A percentile compares a stretch with the other conserved stretches of the same genome.
Conservation (phyloP, 2,113 vertebrate species). For the Bungarus multicinctus region DNA sequence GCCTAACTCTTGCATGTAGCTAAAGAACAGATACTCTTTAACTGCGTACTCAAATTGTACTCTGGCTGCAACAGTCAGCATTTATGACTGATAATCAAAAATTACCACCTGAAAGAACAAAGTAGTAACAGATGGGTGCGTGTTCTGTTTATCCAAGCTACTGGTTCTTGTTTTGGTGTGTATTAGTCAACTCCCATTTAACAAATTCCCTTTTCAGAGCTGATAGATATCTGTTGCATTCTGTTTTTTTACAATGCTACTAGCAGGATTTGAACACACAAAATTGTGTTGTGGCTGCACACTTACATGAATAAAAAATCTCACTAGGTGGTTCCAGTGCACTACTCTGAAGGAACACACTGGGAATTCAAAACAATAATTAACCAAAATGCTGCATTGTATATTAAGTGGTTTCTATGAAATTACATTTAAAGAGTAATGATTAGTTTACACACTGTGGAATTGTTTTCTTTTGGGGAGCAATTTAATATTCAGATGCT, state of each 20-base stretch:
- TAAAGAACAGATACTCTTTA: not conserved
- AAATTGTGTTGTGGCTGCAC: constrained; percentile 12
- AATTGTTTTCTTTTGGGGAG: constrained; percentile 58
- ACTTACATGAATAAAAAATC: constrained; percentile 32
- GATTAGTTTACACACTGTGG: constrained; percentile 65
- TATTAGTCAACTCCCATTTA: not conserved
- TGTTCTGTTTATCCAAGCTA: not conserved
- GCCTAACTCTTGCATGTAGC: not conserved
- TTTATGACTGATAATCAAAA: not conserved
- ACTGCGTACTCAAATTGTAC: accelerated
- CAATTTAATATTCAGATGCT: constrained; percentile 41
- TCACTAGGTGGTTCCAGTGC: constrained; percentile 38
- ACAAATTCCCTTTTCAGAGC: constrained; percentile 6
- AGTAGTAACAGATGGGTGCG: not conserved
- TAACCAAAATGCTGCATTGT: constrained; percentile 51
- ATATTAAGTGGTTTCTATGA: constrained; percentile 68
- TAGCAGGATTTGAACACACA: constrained; percentile 31
- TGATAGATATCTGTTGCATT: constrained; percentile 13
- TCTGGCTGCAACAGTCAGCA: not conserved
- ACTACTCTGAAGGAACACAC: constrained; percentile 27
- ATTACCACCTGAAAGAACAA: not conserved
- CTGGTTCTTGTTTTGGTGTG: not conserved
- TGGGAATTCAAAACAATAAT: constrained; percentile 41
- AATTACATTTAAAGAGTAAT: constrained; percentile 61
- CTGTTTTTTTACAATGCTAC: constrained; percentile 32